These are phyloP conservation scores for Grallaria varia DNA, from an alignment of 2,113 vertebrate species.

Conservation along the genomic window DNA sequence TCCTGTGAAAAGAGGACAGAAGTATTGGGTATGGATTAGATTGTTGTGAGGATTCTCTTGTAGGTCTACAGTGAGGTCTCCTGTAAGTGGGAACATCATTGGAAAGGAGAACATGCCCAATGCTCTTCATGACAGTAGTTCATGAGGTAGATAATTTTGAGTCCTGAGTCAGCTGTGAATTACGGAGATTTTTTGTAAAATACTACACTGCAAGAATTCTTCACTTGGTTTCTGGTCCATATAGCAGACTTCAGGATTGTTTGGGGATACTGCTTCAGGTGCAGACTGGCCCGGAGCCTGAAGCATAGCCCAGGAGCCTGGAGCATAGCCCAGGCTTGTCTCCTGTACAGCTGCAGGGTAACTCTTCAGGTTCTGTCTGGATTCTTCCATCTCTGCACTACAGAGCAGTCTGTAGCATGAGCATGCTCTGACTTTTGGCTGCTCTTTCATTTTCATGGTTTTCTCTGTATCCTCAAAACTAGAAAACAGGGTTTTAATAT, in stretches of 20 bases:
- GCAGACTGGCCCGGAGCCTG: not conserved
- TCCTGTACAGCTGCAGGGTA: not conserved
- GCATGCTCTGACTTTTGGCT: not conserved
- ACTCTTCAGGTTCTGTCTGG: not conserved
- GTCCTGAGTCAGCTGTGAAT: not conserved
- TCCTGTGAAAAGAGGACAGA: not conserved
- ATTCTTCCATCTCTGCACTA: not conserved
- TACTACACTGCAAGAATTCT: not conserved
- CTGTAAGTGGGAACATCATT: not conserved
- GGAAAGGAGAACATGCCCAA: not conserved
- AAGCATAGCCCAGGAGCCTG: not conserved
- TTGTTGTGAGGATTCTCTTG: not conserved
- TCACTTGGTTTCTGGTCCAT: not conserved
- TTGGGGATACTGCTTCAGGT: not conserved
- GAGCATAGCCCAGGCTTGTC: not conserved
- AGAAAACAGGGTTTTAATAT: not conserved
- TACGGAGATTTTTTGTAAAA: not conserved
- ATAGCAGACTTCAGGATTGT: not conserved
- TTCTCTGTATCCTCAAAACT: not conserved
- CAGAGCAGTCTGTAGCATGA: not conserved
- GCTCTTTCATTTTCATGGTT: not conserved
- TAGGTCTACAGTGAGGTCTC: not conserved
- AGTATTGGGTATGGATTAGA: not conserved
- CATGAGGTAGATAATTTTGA: not conserved
- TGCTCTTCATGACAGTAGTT: not conserved